Evolutionary conservation across 35 echinoderm and acorn worm genomes (phyloP).

Genomic region (Lytechinus pictus): DNA sequence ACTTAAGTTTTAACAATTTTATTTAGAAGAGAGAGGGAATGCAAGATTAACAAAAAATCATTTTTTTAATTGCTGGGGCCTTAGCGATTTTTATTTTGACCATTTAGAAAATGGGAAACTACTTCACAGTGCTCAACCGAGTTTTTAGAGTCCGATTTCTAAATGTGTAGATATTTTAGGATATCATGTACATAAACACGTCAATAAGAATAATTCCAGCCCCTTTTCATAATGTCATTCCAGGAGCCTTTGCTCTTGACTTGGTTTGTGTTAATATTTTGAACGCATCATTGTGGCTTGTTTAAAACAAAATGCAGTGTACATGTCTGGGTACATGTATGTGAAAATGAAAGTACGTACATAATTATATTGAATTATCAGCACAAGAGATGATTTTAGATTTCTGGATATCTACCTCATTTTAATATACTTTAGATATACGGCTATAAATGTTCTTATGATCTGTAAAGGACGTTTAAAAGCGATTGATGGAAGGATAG

Average conservation of each 20-base stretch:
- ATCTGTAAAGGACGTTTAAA: background rate
- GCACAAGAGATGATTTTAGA: slow-evolving; percentile 3
- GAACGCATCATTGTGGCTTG: background rate
- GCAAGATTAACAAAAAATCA: too few species aligned
- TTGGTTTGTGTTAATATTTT: background rate
- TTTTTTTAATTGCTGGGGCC: too few species aligned
- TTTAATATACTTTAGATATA: background rate
- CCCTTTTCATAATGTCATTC: background rate
- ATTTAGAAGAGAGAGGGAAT: too few species aligned
- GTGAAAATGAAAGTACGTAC: background rate
- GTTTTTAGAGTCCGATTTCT: too few species aligned
- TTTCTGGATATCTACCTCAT: slow-evolving; percentile 3
- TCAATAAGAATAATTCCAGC: background rate
- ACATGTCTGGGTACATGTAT: background rate
- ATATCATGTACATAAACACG: background rate
- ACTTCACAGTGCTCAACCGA: too few species aligned
- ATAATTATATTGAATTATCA: background rate
- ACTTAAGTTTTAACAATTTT: too few species aligned
- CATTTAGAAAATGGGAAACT: too few species aligned
- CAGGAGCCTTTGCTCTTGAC: background rate
- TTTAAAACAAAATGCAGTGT: background rate
- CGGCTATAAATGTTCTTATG: background rate
- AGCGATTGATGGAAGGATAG: background rate
- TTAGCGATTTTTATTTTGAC: too few species aligned
- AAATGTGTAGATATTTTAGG: too few species aligned